These are phyloP conservation scores for Deilephila porcellus DNA, from an alignment of 2,888 invertebrate species.

Conservation along the genomic window DNA sequence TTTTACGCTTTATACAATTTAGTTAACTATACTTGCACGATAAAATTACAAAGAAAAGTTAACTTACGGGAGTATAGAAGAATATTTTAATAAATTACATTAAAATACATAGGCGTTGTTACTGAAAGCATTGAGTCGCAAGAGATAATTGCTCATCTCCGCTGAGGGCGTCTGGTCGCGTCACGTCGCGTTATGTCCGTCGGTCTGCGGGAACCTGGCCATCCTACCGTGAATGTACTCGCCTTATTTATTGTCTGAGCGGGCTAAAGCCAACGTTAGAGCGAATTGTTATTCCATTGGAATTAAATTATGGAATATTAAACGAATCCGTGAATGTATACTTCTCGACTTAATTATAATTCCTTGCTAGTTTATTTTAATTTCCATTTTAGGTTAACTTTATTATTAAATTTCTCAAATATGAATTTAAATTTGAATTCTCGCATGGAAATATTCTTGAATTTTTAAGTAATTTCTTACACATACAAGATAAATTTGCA, in stretches of 20 bases:
- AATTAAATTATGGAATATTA: conserved; percentile 7
- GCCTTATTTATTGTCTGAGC: conserved; percentile 48
- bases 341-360: background rate
- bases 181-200: conserved; percentile 38
- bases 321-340: conserved; percentile 14
- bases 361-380: background rate
- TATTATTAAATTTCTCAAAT: background rate
- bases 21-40: too few relatives aligned
- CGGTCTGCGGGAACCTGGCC: conserved; percentile 47
- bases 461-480: background rate
- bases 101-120: conserved; percentile 8
- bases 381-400: background rate
- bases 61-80: background rate
- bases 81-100: conserved; percentile 17
- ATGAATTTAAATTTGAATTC: background rate
- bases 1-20: too few relatives aligned
- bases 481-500: background rate
- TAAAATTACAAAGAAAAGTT: background rate
- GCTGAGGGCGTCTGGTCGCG: conserved; percentile 15
- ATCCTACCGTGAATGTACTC: conserved; percentile 53
- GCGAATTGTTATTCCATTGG: conserved; percentile 17
- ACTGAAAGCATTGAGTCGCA: conserved; percentile 33
- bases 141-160: conserved; percentile 46
- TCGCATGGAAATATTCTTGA: background rate
- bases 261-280: conserved; percentile 31